A percentile compares a stretch with the other conserved stretches of the same genome.
Conservation (phyloP, 2,113 vertebrate genomes). For the Leucosticte australis region DNA sequence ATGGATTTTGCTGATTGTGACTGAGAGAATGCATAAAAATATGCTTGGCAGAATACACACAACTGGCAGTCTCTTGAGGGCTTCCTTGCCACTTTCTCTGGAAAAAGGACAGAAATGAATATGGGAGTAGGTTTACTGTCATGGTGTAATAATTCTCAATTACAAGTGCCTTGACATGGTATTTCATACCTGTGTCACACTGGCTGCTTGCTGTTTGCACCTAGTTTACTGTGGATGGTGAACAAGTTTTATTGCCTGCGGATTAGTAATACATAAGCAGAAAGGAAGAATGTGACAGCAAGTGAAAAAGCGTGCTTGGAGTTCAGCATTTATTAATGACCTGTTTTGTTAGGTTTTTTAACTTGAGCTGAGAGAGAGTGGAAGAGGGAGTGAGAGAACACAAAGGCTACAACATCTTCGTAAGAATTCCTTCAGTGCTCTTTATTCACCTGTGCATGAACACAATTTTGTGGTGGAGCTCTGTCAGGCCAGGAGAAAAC, state of each 20-base stretch:
- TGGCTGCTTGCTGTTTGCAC: neutral
- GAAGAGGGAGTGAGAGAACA: neutral
- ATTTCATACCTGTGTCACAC: neutral
- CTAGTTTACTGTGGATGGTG: neutral
- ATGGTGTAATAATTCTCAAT: constrained; percentile 46
- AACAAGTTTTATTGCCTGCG: constrained; percentile 1
- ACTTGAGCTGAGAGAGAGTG: accelerated
- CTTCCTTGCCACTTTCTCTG: constrained; percentile 13
- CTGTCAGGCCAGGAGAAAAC: neutral
- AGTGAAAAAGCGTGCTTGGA: neutral
- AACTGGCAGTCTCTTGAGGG: constrained; percentile 8
- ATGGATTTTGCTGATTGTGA: constrained; percentile 15
- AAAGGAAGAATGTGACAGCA: neutral
- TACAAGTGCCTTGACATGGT: constrained; percentile 29
- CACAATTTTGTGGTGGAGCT: neutral
- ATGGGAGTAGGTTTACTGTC: constrained; percentile 33
- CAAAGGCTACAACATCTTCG: neutral
- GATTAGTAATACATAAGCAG: neutral
- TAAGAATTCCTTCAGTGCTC: neutral
- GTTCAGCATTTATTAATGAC: neutral
- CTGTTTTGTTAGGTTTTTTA: neutral
- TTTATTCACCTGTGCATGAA: constrained; percentile 24
- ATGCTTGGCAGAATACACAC: neutral
- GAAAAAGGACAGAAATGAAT: constrained; percentile 19
- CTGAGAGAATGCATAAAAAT: constrained; percentile 19